phyloP scores from a whole-genome alignment of 1,140 invertebrate genomes.

The Mizuhopecten yessoensis region DNA sequence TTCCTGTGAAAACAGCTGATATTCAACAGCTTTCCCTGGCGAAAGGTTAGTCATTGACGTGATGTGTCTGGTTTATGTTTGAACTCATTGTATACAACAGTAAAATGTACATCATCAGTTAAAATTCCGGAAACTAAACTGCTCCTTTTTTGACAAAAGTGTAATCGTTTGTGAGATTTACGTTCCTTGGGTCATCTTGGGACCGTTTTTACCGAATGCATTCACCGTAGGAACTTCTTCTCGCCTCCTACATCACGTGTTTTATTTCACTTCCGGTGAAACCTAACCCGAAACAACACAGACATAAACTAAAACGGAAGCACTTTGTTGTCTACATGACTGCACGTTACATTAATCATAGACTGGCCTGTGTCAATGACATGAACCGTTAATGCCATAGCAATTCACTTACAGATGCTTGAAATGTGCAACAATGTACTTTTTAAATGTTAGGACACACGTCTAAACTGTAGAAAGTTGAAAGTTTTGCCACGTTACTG shows the following conservation, averaged over 20 bases:
- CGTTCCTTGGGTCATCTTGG: not conserved
- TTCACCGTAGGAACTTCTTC: not conserved
- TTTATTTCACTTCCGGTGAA: not conserved
- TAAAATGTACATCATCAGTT: not conserved
- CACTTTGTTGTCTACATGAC: not conserved
- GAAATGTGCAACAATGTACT: not conserved
- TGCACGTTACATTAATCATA: conserved; percentile 5
- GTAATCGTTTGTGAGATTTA: not conserved
- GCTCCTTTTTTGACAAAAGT: not conserved
- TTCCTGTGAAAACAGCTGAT: not conserved
- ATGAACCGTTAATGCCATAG: not conserved
- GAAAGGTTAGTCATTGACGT: not conserved
- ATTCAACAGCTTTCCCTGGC: not conserved
- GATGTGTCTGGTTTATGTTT: not conserved
- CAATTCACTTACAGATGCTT: not conserved
- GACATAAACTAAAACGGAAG: conserved; percentile 9
- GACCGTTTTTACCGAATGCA: not conserved
- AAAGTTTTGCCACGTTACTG: too few species aligned
- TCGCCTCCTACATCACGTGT: not conserved
- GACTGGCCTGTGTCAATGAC: not conserved
- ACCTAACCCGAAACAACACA: not conserved
- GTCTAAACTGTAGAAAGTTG: not conserved
- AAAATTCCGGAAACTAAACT: not conserved
- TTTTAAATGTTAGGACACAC: not conserved
- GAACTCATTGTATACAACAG: too few species aligned